These are phyloP conservation scores for Calypte anna DNA, from an alignment of 2,113 vertebrate genomes.

Conservation along the genomic window DNA sequence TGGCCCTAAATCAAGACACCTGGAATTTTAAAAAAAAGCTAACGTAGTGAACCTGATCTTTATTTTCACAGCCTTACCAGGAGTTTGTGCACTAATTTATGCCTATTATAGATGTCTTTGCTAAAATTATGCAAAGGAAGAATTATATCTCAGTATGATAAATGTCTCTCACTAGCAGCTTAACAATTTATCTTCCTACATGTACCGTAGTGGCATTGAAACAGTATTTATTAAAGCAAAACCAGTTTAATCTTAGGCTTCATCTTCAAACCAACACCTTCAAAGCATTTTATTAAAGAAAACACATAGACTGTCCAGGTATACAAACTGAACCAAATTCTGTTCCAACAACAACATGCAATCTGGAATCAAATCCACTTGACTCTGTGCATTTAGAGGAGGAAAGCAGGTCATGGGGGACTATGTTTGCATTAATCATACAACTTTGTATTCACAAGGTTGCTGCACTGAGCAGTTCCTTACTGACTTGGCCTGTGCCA, in stretches of 20 bases:
- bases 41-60: not conserved
- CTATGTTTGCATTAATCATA: not conserved
- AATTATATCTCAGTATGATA: not conserved
- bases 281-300: not conserved
- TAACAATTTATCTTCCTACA: not conserved
- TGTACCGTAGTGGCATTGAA: not conserved
- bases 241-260: not conserved
- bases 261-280: not conserved
- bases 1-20: not conserved
- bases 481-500: not conserved
- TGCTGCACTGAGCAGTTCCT: not conserved
- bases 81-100: not conserved
- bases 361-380: not conserved
- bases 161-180: not conserved
- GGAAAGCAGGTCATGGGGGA: not conserved
- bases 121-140: not conserved
- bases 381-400: not conserved
- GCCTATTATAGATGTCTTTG: not conserved
- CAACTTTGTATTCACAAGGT: not conserved
- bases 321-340: not conserved
- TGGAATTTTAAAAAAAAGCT: not conserved
- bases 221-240: not conserved
- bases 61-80: not conserved
- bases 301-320: not conserved
- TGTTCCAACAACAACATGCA: not conserved